Percentiles rank a stretch among this genome's conserved stretches.
Evolutionary conservation across 2,797 vertebrate species (phyloP).

Genomic region (Oreortyx pictus): DNA sequence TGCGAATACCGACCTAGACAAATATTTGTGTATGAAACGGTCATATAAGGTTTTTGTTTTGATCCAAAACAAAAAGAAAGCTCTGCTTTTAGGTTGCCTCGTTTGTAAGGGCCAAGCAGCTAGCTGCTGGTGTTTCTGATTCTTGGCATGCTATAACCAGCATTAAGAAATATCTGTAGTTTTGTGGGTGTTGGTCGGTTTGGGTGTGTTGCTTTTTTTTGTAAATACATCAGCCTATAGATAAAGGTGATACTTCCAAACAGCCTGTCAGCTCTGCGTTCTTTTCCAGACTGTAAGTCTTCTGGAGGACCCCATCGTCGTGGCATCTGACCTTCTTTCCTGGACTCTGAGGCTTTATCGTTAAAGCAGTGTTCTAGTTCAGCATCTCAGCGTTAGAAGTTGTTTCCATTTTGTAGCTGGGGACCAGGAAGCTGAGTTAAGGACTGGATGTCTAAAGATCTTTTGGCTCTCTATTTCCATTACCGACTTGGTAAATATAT

Average conservation of each 20-base stretch:
- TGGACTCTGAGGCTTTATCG: not conserved
- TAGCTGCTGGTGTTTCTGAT: not conserved
- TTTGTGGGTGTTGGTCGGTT: not conserved
- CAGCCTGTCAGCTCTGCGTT: not conserved
- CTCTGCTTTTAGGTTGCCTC: not conserved
- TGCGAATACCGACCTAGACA: not conserved
- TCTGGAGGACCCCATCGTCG: fast-evolving
- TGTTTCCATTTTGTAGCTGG: not conserved
- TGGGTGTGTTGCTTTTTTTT: not conserved
- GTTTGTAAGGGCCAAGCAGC: not conserved
- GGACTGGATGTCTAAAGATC: not conserved
- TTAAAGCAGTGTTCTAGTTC: not conserved
- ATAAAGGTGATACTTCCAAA: not conserved
- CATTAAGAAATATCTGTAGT: not conserved
- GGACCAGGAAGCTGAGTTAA: not conserved
- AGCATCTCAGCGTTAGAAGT: not conserved
- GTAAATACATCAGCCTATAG: not conserved
- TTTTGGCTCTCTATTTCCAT: not conserved
- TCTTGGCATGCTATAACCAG: not conserved
- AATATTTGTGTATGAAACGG: not conserved
- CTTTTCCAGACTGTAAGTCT: not conserved
- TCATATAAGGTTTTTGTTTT: not conserved
- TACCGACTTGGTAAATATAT: not conserved
- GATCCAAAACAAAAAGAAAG: not conserved
- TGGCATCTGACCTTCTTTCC: not conserved